A percentile compares a stretch with the other conserved stretches of the same genome.
Evolutionary conservation across 1,140 invertebrate species (phyloP).

Genomic region (Argopecten irradians): DNA sequence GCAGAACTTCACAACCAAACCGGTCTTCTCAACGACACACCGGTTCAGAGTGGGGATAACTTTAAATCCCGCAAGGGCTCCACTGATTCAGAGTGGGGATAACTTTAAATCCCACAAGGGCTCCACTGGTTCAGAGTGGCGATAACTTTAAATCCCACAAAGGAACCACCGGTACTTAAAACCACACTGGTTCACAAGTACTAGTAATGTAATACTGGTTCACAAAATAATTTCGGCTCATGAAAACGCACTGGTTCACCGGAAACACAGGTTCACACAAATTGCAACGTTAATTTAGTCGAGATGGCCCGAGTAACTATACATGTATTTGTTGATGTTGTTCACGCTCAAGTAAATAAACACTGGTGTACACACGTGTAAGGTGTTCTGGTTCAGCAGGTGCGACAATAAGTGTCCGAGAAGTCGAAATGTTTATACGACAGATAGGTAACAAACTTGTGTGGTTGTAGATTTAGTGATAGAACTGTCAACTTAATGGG

Average conservation of each 20-base stretch:
- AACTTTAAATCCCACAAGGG: no score
- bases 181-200: not conserved
- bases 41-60: no score
- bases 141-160: no score
- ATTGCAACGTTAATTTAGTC: not conserved
- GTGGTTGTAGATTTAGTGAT: not conserved
- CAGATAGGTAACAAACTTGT: not conserved
- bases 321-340: not conserved
- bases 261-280: not conserved
- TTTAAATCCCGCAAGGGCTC: no score
- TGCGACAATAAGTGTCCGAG: not conserved
- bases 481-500: not conserved
- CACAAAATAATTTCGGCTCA: no score
- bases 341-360: not conserved
- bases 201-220: no score
- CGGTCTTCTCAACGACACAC: not conserved
- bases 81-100: no score
- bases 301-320: not conserved
- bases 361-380: conserved; percentile 5
- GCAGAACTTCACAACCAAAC: no score
- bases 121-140: no score
- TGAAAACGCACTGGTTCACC: no score
- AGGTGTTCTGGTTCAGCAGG: not conserved
- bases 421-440: not conserved
- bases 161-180: not conserved